Evolutionary conservation across 2,888 invertebrate genomes (phyloP), one percentile per base, ranked within the genome.

Genomic region (Sympetrum striolatum): DNA sequence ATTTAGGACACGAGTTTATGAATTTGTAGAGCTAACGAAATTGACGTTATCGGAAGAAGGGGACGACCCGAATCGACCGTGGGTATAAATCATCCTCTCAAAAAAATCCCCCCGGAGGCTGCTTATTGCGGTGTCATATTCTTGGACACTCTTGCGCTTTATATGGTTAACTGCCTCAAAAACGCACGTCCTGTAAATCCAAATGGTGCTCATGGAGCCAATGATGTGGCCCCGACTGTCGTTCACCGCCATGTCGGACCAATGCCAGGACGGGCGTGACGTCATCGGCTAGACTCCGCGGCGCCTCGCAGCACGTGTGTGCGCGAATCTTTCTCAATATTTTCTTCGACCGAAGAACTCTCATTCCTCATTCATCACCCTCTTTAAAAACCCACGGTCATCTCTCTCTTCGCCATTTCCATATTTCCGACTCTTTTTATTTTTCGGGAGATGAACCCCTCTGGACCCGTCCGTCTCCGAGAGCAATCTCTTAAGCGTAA

Each of bases 231-330:
- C 58, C 82, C 53, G 53, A 53, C 58, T 82, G 58, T 31, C 82
- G 58, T 35, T 53, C 82, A 35, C 44, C 35, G 31, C 53, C 58
- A 8, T 5, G 58, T 31, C 18, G 58, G 58, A 58, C 37, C 14
- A 64, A 18, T 64, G 60, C 60, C 60, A 60, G 86, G 22, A 39
- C 12, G 86, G 35, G 2, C 22, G 60, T 86, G 86, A 64, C 86
- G 86, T 86, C 31, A 86, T 60, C 86, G 86, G 86, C 86, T 58
- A 86, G 86, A 86, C 86, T 37, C 10, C n/a, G 6, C 60, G 86
- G 86, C 86, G 86, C 86, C 86, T 3, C 31, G 0, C 18, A 82
- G 58, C 58, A 58, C 58, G 58, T 48, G 60, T 86, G 58, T 53
- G 25, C 35, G 82, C 14, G 53, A 18, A 58, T 60, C 82, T 58